These are phyloP conservation scores for Elaphurus davidianus DNA, from an alignment of 2,113 vertebrate species.

Conservation along the genomic window DNA sequence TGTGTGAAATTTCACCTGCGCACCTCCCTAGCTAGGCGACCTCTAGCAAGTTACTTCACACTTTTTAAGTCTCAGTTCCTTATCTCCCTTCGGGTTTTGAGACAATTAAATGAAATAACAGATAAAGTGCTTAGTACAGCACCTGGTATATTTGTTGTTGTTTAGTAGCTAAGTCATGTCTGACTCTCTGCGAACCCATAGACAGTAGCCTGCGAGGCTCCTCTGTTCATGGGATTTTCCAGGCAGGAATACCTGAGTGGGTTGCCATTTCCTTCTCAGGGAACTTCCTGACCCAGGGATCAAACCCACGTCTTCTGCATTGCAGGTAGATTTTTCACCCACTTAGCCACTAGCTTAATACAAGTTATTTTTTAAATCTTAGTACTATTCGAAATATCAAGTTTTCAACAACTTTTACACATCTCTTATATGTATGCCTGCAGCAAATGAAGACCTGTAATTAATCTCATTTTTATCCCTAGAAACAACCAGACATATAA, in stretches of 20 bases:
- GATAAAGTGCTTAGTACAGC: not conserved
- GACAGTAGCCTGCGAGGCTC: not conserved
- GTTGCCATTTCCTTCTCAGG: not conserved
- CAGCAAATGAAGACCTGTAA: not conserved
- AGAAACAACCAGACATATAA: not conserved
- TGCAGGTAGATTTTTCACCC: not conserved
- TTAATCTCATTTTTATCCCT: not conserved
- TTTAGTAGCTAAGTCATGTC: not conserved
- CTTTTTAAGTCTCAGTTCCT: not conserved
- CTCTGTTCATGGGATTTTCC: not conserved
- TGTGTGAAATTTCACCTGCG: not conserved
- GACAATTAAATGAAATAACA: not conserved
- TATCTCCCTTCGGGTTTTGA: not conserved
- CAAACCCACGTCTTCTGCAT: accelerated
- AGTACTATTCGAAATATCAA: slow-evolving; percentile 5
- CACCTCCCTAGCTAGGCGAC: not conserved
- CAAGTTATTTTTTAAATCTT: not conserved
- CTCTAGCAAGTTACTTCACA: not conserved
- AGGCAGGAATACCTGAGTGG: not conserved
- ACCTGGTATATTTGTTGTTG: not conserved
- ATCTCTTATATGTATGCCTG: not conserved
- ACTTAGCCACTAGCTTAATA: not conserved
- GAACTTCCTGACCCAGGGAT: not conserved
- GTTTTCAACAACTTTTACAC: not conserved
- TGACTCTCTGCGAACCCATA: not conserved